Percentiles rank a stretch among this genome's conserved stretches.
Conservation (phyloP, 2,797 vertebrate genomes). For the Protosalanx chinensis region DNA sequence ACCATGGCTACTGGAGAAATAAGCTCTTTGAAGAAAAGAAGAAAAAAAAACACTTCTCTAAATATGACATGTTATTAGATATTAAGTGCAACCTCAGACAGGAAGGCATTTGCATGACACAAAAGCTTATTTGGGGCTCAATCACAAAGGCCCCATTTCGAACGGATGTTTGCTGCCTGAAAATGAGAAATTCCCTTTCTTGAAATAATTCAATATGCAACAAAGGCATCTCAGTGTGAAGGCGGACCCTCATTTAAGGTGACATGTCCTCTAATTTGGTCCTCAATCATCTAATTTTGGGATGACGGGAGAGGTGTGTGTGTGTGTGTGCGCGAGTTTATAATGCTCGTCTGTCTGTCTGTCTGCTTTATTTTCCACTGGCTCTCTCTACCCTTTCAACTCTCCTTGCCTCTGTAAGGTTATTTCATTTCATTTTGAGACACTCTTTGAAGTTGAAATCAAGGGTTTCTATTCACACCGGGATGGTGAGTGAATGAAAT, state of each 20-base stretch:
- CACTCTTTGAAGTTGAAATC: conserved; percentile 52
- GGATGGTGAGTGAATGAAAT: conserved; percentile 31
- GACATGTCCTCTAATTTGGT: background rate
- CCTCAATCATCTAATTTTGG: background rate
- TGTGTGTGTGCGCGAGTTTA: too few species aligned
- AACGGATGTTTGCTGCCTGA: background rate
- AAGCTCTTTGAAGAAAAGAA: background rate
- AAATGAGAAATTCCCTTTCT: background rate
- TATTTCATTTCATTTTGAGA: conserved; percentile 20
- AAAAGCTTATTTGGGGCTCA: too few species aligned
- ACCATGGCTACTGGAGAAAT: background rate
- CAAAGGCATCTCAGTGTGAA: background rate
- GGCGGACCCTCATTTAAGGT: background rate
- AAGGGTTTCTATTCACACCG: conserved; percentile 27
- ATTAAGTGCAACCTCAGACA: too few species aligned
- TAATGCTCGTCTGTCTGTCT: background rate
- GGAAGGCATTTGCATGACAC: too few species aligned
- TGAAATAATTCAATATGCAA: background rate
- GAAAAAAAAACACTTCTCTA: background rate
- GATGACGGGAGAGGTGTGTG: background rate
- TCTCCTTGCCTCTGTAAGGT: conserved; percentile 25
- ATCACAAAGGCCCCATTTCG: too few species aligned
- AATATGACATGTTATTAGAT: too few species aligned
- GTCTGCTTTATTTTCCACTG: background rate
- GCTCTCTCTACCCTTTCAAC: conserved; percentile 29